Percentiles rank a stretch among this genome's conserved stretches.
phyloP scores from a whole-genome alignment of 1,140 invertebrate species.

The Vanessa tameamea region DNA sequence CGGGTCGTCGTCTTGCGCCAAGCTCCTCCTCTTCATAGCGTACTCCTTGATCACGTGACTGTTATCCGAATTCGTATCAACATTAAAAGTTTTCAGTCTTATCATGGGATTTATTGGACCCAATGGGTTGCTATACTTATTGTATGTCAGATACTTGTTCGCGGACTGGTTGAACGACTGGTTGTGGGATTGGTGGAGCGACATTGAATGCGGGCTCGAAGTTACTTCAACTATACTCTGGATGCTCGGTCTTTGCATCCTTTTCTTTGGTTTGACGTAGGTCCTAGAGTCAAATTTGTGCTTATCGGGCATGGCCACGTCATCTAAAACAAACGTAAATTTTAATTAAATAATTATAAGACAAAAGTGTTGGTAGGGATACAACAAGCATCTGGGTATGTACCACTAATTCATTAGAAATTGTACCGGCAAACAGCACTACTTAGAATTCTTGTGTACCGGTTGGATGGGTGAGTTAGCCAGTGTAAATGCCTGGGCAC shows the following conservation, averaged over 20 bases:
- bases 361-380: neutral
- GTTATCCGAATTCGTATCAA: conserved; percentile 70
- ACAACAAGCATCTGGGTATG: no score
- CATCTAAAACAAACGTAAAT: conserved; percentile 61
- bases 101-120: conserved; percentile 67
- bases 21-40: conserved; percentile 65
- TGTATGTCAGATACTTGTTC: conserved; percentile 73
- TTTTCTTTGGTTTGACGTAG: conserved; percentile 73
- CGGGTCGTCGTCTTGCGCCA: conserved; percentile 68
- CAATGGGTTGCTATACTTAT: conserved; percentile 68
- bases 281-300: conserved; percentile 79
- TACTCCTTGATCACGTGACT: conserved; percentile 62
- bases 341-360: neutral
- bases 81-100: conserved; percentile 72
- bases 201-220: conserved; percentile 59
- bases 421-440: no score
- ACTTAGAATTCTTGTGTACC: no score
- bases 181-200: conserved; percentile 49
- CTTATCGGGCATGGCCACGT: conserved; percentile 66
- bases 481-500: no score
- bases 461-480: no score
- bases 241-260: conserved; percentile 67
- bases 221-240: conserved; percentile 68
- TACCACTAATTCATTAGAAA: no score
- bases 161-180: conserved; percentile 44